Conservation (phyloP, 2,113 vertebrate genomes). For the Pterocles burchelli region DNA sequence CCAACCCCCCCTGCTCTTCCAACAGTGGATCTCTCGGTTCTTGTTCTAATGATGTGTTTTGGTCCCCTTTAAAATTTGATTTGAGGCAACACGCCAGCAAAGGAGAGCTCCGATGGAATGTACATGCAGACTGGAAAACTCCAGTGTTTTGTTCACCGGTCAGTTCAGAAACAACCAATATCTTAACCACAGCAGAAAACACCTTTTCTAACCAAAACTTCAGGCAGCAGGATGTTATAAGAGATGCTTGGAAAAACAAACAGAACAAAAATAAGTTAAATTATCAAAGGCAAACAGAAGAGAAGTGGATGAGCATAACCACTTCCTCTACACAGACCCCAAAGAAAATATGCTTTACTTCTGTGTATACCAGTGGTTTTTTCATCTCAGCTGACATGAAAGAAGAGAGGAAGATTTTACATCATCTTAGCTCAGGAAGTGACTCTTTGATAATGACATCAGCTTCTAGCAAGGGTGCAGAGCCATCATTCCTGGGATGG, state of each 20-base stretch:
- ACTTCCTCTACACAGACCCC: neutral
- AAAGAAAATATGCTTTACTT: neutral
- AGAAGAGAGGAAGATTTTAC: neutral
- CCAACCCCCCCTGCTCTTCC: neutral
- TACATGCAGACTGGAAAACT: neutral
- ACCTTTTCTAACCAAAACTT: neutral
- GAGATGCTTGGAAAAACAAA: neutral
- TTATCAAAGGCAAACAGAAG: neutral
- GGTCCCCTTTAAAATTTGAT: neutral
- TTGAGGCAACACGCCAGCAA: neutral
- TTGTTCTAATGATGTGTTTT: neutral
- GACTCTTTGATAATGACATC: neutral
- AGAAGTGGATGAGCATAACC: neutral
- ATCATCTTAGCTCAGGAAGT: neutral
- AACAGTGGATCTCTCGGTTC: neutral
- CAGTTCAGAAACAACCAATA: neutral
- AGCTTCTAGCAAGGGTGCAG: neutral
- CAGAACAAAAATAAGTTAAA: neutral
- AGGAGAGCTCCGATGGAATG: neutral
- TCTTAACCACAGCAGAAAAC: neutral
- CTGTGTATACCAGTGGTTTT: conserved; percentile 3
- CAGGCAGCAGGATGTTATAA: neutral
- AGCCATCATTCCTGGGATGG: neutral
- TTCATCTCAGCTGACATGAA: conserved; percentile 1
- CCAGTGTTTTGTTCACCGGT: neutral